Base-by-base conservation (phyloP, 2,888 invertebrate species). In the Sinopyrophorus schimmeli region DNA sequence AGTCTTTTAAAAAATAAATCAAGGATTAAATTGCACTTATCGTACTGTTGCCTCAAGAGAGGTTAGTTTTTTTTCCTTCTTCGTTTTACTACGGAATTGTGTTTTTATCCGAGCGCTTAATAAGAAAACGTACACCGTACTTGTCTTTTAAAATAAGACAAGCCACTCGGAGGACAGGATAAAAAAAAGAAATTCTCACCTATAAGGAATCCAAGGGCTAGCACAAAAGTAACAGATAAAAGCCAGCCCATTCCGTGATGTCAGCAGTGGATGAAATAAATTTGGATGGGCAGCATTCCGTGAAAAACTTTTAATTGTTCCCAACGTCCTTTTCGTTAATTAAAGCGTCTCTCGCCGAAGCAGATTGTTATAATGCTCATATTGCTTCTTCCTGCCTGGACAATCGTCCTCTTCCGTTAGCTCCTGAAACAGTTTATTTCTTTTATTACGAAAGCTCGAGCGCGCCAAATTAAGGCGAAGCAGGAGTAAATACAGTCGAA, bases 161-260 rank as follows among this genome's bases (percentile, higher is more conserved):
- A n/a, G n/a, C n/a, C n/a, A n/a, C n/a, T n/a, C n/a, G n/a, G n/a
- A 10, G 3, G 10, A 9, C 2, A 7, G 5, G 27, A 12, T 3
- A 27, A 27, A 27, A 12, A 27, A 27, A 12, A 27, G 7, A 26
- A 26, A 6, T n/a, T n/a, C 60, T 68, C 61, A 71, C 72, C 73
- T 68, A 73, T 71, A 62, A 75, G 64, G 62, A 71, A 69, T 65
- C 72, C 67, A 66, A 75, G 68, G 70, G 71, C 67, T 59, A 76
- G 70, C 66, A 74, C 66, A 59, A 74, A 68, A 65, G 70, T 69
- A 62, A 70, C 67, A 59, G 73, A 68, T 58, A 74, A 67, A 63
- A 74, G 73, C 74, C 75, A 75, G 74, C 74, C 75, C 75, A 76
- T 76, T 65, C 70, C 73, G 71, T 69, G 64, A 63, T 71, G 71